Evolutionary conservation across 2,113 vertebrate genomes (phyloP), one percentile per base, ranked within the genome.

Genomic region (Heliornis fulica): DNA sequence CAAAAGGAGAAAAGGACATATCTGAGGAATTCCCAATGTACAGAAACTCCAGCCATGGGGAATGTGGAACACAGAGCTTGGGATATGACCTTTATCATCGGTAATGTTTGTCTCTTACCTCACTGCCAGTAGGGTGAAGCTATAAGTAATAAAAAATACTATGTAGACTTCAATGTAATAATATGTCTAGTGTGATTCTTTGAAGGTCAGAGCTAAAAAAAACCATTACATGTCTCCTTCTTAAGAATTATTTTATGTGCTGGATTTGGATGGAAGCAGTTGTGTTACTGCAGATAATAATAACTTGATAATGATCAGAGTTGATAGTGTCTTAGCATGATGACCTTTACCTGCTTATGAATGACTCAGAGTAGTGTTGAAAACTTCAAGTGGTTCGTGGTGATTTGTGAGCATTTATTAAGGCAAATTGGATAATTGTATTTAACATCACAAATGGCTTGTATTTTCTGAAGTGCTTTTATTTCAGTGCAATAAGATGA

Each of bases 261-360:
- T 91, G 69, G 26, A 63, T 91, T 90, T 94, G 70, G 74, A 75
- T 88, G 40, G 83, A 87, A 92, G 40, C 10, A 90, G 29, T 87
- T 83, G 80, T 87, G 56, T 80, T 95, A 75, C n/a, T 91, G 40
- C 46, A 89, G 77, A 78, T 78, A 91, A 94, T 76, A 94, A 82
- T 64, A 94, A 68, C 57, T 76, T 92, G 66, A 87, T 90, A 92
- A 94, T 91, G 83, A 89, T 95, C 53, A 71, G 51, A 82, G 53
- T 43, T 95, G 87, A 94, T 84, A 92, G 87, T 60, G 63, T 87
- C 87, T 94, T 74, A 68, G 69, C 61, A 68, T 34, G 50, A 45
- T 91, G 93, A 94, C 94, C 95, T 97, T 95, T 97, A 90, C 95
- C 89, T 97, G 91, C 77, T 94, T 63, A 15, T 84, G 70, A 89